Base-by-base conservation (phyloP, 1,140 invertebrate genomes). In the Nixonia krombeini region DNA sequence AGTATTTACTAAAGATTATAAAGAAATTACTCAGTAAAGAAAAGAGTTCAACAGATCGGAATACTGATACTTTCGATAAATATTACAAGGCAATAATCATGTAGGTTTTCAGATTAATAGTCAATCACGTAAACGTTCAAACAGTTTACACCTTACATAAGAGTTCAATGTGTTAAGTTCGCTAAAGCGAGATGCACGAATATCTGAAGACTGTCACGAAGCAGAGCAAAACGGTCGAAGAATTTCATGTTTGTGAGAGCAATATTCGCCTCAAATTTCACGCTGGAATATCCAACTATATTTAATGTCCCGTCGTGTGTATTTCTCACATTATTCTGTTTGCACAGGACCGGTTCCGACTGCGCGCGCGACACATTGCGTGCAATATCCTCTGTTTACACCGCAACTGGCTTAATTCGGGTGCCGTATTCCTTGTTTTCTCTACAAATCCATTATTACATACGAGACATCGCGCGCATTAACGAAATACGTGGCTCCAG, bases 261-360 rank as follows among this genome's bases (percentile, higher is more conserved):
- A 35, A 35, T 35, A 35, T 35, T 13, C 7, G 2, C 33, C 1
- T 35, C 29, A 16, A 18, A 40, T 18, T 40, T 40, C 16, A 40
- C 37, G 46, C 16, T 25, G 21, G 28, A 44, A 18, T 33, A 12
- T 51, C 17, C 18, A 61, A 64, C 69, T 69, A 73, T 77, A 76
- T 76, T 74, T 72, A 69, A 47, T 33, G 57, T 56, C 23, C 29
- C 38, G 59, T 72, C 73, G 77, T 80, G 76, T 80, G 78, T 80
- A 75, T 80, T 81, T 81, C 78, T 73, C 80, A 80, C 80, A 80
- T 81, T 80, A 80, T 69, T 42, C 17, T 81, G 72, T 82, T 82
- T 82, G 58, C 63, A 68, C 40, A 81, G 76, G 80, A 74, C 73
- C 57, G 59, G 66, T 68, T 70, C 68, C 49, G 61, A 49, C 41